Evolutionary conservation across 2,113 vertebrate species (phyloP).

Genomic region (Sakesphorus luctuosus): DNA sequence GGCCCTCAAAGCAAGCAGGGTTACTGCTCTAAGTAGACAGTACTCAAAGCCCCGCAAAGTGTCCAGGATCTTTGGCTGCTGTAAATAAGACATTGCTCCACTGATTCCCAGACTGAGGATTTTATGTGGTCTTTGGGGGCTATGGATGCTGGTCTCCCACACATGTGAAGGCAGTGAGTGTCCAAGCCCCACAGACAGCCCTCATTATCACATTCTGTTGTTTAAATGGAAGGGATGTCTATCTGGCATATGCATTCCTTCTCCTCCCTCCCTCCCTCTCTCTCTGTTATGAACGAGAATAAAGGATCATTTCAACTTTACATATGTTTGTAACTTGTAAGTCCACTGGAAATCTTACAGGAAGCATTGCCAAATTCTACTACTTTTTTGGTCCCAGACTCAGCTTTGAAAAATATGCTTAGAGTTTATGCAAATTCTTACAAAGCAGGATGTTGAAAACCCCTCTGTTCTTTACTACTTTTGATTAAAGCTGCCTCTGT

Average conservation of each 20-base stretch:
- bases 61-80: slow-evolving; percentile 64
- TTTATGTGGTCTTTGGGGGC: slow-evolving; percentile 52
- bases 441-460: not conserved
- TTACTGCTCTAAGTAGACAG: slow-evolving; percentile 66
- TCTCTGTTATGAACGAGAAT: slow-evolving; percentile 17
- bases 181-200: slow-evolving; percentile 29
- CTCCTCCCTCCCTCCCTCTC: not conserved
- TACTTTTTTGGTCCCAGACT: slow-evolving; percentile 33
- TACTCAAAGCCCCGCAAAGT: slow-evolving; percentile 36
- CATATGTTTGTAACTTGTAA: slow-evolving; percentile 63
- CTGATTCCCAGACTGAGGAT: slow-evolving; percentile 38
- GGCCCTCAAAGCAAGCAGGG: slow-evolving; percentile 60
- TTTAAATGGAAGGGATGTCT: slow-evolving; percentile 52
- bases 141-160: slow-evolving; percentile 54
- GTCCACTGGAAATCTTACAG: slow-evolving; percentile 53
- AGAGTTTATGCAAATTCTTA: slow-evolving; percentile 27
- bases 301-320: slow-evolving; percentile 55
- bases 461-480: slow-evolving; percentile 11
- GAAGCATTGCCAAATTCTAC: slow-evolving; percentile 62
- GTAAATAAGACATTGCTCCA: slow-evolving; percentile 59
- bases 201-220: slow-evolving; percentile 19
- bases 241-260: slow-evolving; percentile 36
- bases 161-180: not conserved
- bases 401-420: slow-evolving; percentile 31
- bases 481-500: slow-evolving; percentile 27